Percentiles rank a stretch among this genome's conserved stretches.
phyloP scores from a whole-genome alignment of 2,888 invertebrate species.

The Leptinotarsa rubiginosa region DNA sequence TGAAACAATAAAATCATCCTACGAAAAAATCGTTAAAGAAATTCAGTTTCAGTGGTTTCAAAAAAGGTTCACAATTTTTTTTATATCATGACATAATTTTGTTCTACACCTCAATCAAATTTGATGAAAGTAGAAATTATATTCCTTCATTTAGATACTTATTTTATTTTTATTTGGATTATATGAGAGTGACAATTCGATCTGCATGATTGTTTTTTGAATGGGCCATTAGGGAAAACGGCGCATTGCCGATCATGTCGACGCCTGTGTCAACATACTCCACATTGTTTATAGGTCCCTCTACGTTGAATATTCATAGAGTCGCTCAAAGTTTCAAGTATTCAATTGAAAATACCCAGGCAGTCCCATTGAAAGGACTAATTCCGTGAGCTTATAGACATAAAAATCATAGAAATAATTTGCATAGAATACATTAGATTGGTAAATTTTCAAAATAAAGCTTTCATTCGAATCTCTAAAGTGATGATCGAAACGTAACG shows the following conservation, averaged over 20 bases:
- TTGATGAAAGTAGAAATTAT: not conserved
- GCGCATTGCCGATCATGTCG: not conserved
- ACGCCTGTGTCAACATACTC: slow-evolving; percentile 11
- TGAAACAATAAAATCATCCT: not conserved
- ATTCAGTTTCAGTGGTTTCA: not conserved
- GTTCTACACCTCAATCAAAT: too few species aligned
- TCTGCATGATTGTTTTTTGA: slow-evolving; percentile 5
- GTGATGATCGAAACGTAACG: too few species aligned
- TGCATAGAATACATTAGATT: too few species aligned
- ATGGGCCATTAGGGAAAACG: slow-evolving; percentile 7
- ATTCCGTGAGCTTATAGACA: not conserved
- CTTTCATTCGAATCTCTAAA: too few species aligned
- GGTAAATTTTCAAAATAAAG: too few species aligned
- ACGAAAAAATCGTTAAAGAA: not conserved
- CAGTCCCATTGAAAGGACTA: not conserved
- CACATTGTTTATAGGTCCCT: slow-evolving; percentile 3
- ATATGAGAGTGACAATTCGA: not conserved
- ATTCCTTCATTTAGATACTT: not conserved
- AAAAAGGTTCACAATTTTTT: not conserved
- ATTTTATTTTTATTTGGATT: not conserved
- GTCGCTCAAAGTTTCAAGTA: not conserved
- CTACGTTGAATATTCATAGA: slow-evolving; percentile 4
- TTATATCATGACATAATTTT: too few species aligned
- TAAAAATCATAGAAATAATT: not conserved
- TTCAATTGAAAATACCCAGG: not conserved